Percentiles rank a stretch among this genome's conserved stretches.
Conservation (phyloP, 2,113 vertebrate genomes). For the Sialia sialis region DNA sequence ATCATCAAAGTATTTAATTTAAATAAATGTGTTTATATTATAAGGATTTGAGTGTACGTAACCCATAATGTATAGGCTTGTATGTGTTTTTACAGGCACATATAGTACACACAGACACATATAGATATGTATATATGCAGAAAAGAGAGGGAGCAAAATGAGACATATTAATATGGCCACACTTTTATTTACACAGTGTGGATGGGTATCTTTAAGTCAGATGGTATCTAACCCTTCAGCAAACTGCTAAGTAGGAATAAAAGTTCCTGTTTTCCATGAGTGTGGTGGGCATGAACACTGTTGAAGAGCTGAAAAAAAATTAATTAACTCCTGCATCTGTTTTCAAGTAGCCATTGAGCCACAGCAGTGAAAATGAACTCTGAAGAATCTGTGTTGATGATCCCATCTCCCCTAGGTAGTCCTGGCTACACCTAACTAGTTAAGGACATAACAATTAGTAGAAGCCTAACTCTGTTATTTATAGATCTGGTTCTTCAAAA, state of each 20-base stretch:
- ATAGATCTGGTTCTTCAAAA: neutral
- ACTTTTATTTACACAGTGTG: neutral
- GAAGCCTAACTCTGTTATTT: neutral
- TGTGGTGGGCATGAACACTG: neutral
- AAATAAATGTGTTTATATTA: neutral
- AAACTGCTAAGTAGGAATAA: neutral
- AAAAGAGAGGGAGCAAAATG: neutral
- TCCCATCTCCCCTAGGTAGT: neutral
- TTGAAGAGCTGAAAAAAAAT: neutral
- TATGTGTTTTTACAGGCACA: neutral
- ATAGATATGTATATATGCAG: neutral
- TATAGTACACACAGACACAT: neutral
- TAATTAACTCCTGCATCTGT: neutral
- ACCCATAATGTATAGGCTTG: neutral
- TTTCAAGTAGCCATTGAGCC: neutral
- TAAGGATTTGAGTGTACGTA: neutral
- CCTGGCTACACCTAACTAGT: neutral
- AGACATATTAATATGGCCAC: neutral
- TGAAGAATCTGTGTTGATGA: neutral
- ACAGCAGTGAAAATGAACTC: neutral
- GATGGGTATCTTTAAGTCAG: neutral
- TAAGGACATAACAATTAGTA: neutral
- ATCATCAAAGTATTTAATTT: neutral
- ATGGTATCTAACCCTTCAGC: neutral
- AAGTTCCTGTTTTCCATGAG: neutral